Evolutionary conservation across 2,797 vertebrate genomes (phyloP).

Genomic region (Delichon dasypus): DNA sequence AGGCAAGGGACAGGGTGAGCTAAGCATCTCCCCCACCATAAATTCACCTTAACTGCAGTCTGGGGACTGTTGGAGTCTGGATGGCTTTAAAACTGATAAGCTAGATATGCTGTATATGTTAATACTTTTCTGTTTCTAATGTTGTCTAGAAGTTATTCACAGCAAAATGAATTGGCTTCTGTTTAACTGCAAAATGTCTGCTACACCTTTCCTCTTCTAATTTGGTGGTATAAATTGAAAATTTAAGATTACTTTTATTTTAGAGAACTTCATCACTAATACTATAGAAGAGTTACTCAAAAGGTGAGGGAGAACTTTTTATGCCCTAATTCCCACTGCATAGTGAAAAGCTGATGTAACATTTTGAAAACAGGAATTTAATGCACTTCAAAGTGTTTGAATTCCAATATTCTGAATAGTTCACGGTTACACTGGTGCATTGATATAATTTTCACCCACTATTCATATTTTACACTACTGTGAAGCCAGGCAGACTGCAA

Average conservation of each 20-base stretch:
- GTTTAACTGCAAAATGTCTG: background rate
- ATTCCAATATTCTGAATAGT: background rate
- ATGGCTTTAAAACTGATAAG: background rate
- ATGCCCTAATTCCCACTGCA: background rate
- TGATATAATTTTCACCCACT: background rate
- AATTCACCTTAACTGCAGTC: background rate
- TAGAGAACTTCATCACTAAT: background rate
- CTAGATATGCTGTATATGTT: background rate
- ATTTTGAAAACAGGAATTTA: background rate
- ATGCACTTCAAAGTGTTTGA: background rate
- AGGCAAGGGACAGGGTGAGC: background rate
- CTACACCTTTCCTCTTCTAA: background rate
- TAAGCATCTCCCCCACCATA: background rate
- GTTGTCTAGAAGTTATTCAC: background rate
- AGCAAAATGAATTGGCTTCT: background rate
- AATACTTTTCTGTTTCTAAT: background rate
- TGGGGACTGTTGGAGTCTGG: background rate
- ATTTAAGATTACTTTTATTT: background rate
- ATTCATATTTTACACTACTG: background rate
- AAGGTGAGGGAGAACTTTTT: background rate
- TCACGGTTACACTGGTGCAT: background rate
- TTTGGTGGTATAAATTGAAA: background rate
- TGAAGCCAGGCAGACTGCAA: background rate
- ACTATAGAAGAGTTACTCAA: background rate
- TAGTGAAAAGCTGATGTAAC: background rate